These are phyloP conservation scores for Corbicula japonica DNA, from an alignment of 2,888 invertebrate genomes.

Conservation along the genomic window DNA sequence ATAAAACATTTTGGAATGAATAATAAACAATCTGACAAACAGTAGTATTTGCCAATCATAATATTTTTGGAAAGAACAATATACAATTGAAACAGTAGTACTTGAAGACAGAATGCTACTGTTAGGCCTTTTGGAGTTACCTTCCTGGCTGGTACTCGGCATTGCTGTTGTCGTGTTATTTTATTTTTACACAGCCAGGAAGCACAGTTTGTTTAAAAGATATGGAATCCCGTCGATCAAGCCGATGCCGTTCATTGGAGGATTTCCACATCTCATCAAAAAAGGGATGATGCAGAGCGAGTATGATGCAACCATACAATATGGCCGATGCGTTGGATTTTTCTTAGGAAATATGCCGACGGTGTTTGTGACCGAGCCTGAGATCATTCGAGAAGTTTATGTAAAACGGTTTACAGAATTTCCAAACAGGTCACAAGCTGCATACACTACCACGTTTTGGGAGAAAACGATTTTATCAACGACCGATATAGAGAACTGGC, in stretches of 20 bases:
- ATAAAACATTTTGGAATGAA: neutral
- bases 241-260: conserved; percentile 59
- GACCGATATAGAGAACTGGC: conserved; percentile 50
- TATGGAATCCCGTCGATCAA: conserved; percentile 58
- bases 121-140: conserved; percentile 49
- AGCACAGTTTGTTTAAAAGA: conserved; percentile 55
- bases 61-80: too few species aligned
- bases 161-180: conserved; percentile 24
- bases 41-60: neutral
- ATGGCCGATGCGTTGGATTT: conserved; percentile 62
- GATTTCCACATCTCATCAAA: conserved; percentile 36
- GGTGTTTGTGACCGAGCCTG: conserved; percentile 64
- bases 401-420: conserved; percentile 63
- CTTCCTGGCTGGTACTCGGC: conserved; percentile 45
- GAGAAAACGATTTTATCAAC: conserved; percentile 40
- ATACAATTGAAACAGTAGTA: neutral
- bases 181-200: conserved; percentile 62
- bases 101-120: conserved; percentile 38
- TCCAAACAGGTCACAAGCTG: conserved; percentile 51
- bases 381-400: conserved; percentile 65
- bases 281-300: conserved; percentile 60
- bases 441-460: conserved; percentile 53
- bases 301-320: conserved; percentile 53
- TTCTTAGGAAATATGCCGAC: conserved; percentile 63
- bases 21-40: neutral